Percentiles rank a stretch among this genome's conserved stretches.
phyloP scores from a whole-genome alignment of 2,888 invertebrate genomes.

The Flexamia atlantica region DNA sequence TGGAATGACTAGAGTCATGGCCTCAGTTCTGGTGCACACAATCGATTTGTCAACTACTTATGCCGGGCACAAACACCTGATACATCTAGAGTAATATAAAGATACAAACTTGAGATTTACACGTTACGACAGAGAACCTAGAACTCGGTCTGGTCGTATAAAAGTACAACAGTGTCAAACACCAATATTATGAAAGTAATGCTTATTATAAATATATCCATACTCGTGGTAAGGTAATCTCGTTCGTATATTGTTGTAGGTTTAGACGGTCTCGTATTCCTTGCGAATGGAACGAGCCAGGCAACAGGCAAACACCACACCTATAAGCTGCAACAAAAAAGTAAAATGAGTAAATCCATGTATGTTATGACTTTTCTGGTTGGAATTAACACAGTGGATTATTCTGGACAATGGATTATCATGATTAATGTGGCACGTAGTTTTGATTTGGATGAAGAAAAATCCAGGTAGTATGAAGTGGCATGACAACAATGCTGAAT shows the following conservation, averaged over 20 bases:
- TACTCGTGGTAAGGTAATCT: constrained; percentile 1
- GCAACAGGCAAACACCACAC: constrained; percentile 95
- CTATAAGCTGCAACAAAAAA: constrained; percentile 80
- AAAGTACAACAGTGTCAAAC: constrained; percentile 41
- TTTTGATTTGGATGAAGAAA: no score
- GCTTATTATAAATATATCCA: constrained; percentile 28
- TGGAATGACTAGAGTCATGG: constrained; percentile 25
- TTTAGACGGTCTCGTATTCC: constrained; percentile 70
- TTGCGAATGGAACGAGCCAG: constrained; percentile 94
- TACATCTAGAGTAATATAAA: constrained; percentile 41
- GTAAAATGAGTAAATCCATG: no score
- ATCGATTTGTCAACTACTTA: neutral
- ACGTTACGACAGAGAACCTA: constrained; percentile 30
- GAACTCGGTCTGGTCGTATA: constrained; percentile 34
- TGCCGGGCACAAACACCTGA: neutral
- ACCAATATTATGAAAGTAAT: constrained; percentile 46
- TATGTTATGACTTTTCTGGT: no score
- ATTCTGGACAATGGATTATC: no score
- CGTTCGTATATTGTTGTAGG: neutral
- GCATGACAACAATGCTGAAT: no score
- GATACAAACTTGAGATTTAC: constrained; percentile 51
- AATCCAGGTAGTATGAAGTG: no score
- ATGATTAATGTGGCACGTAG: no score
- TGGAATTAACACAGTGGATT: no score
- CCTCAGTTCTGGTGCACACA: neutral